A percentile compares a stretch with the other conserved stretches of the same genome.
Evolutionary conservation across 23 tunicate species (phyloP).

Genomic region (Aplidium turbinatum): DNA sequence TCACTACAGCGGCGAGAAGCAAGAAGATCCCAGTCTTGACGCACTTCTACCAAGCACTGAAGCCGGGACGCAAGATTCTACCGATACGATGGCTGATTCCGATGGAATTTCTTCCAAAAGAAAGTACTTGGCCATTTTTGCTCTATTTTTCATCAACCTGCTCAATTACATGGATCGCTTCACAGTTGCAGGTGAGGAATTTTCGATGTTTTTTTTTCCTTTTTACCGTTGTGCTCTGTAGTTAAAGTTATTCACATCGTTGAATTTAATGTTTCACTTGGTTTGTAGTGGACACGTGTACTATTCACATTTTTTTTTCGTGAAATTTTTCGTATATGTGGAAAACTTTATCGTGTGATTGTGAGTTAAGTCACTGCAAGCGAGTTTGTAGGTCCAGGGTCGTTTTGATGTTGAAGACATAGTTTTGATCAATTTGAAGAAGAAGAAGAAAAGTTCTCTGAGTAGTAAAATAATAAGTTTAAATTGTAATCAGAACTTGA

Average conservation of each 20-base stretch:
- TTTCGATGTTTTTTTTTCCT: not conserved
- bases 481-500: no score
- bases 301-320: no score
- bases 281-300: no score
- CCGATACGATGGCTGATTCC: not conserved
- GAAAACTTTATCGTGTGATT: no score
- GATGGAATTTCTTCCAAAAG: constrained; percentile 50
- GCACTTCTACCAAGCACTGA: not conserved
- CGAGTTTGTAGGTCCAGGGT: no score
- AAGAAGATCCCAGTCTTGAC: not conserved
- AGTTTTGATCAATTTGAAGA: no score
- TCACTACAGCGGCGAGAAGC: not conserved
- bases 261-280: not conserved
- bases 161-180: constrained; percentile 98
- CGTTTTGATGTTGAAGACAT: no score
- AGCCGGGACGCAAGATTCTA: not conserved
- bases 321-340: no score
- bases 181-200: constrained; percentile 77
- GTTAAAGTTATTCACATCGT: not conserved
- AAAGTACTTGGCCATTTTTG: constrained; percentile 67
- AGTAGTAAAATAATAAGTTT: no score
- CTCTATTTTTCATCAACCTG: constrained; percentile 81
- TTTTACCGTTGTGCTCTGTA: not conserved
- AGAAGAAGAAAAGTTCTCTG: no score
- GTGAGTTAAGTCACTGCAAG: no score